Percentiles rank a stretch among this genome's conserved stretches.
Evolutionary conservation across 2,888 invertebrate species (phyloP).

Genomic region (Argyra leucocephala): DNA sequence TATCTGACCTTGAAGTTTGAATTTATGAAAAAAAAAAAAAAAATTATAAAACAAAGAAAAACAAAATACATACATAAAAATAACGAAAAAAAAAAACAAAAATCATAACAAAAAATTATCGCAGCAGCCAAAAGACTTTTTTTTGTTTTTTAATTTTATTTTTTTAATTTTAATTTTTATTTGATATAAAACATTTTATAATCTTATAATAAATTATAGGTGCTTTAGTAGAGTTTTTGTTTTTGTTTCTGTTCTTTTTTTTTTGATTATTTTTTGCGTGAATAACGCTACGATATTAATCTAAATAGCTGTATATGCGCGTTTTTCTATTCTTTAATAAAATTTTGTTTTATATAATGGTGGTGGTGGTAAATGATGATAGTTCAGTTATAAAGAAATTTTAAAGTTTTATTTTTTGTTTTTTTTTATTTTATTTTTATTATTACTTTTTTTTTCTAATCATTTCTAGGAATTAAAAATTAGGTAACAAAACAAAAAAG

Average conservation of each 20-base stretch:
- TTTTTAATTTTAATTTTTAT: not conserved
- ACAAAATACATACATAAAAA: not conserved
- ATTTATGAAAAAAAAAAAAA: not conserved
- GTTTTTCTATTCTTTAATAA: not conserved
- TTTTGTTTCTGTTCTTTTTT: not conserved
- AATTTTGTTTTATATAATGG: too few species aligned
- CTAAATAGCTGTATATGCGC: not conserved
- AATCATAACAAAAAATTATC: not conserved
- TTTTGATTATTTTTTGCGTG: not conserved
- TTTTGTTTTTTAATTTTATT: too few species aligned
- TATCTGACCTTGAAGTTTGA: not conserved
- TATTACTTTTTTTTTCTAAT: too few species aligned
- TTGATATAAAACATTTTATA: conserved; percentile 1
- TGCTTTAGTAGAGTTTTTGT: not conserved
- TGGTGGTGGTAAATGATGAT: too few species aligned
- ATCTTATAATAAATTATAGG: conserved; percentile 3
- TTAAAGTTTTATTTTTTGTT: not conserved
- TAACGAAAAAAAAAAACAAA: too few species aligned
- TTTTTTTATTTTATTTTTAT: too few species aligned
- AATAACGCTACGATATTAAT: not conserved
- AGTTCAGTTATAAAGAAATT: not conserved
- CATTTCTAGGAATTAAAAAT: not conserved
- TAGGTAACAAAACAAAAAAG: not conserved
- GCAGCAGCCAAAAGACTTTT: not conserved
- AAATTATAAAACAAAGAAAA: not conserved